These are phyloP conservation scores for Penaeus monodon DNA, from an alignment of 2,888 invertebrate genomes.

Conservation along the genomic window DNA sequence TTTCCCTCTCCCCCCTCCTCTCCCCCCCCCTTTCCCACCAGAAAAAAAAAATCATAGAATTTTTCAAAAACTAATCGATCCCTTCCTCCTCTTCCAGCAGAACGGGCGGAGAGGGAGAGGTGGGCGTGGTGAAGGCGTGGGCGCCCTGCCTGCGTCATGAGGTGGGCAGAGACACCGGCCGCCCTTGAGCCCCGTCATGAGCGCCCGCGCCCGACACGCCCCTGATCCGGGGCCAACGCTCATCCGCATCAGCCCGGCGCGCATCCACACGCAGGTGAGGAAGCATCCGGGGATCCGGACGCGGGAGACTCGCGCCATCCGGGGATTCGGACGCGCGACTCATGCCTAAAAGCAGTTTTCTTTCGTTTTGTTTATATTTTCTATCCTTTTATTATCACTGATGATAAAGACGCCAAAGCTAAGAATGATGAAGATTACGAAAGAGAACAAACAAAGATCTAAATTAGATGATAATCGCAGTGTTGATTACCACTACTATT, in stretches of 20 bases:
- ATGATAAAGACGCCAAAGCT: no score
- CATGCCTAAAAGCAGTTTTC: no score
- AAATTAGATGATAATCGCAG: no score
- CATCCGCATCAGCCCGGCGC: conserved; percentile 52
- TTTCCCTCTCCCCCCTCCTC: background rate
- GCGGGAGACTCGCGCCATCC: no score
- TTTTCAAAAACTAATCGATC: no score
- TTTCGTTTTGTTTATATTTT: no score
- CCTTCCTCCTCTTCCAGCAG: background rate
- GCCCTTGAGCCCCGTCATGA: conserved; percentile 42
- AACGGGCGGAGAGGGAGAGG: conserved; percentile 19
- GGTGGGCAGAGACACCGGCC: conserved; percentile 15
- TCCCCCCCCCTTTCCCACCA: background rate
- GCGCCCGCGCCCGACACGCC: conserved; percentile 33
- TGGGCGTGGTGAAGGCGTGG: conserved; percentile 20
- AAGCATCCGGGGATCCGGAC: background rate
- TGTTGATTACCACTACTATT: no score
- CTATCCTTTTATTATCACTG: no score
- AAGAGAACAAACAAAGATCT: no score
- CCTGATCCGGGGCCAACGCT: conserved; percentile 37
- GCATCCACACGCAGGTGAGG: conserved; percentile 49
- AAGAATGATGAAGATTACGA: no score
- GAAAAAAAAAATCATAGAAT: background rate
- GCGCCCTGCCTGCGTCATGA: conserved; percentile 52
- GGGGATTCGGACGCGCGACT: no score